phyloP scores from a whole-genome alignment of 2,113 vertebrate genomes.

The Zootoca vivipara region DNA sequence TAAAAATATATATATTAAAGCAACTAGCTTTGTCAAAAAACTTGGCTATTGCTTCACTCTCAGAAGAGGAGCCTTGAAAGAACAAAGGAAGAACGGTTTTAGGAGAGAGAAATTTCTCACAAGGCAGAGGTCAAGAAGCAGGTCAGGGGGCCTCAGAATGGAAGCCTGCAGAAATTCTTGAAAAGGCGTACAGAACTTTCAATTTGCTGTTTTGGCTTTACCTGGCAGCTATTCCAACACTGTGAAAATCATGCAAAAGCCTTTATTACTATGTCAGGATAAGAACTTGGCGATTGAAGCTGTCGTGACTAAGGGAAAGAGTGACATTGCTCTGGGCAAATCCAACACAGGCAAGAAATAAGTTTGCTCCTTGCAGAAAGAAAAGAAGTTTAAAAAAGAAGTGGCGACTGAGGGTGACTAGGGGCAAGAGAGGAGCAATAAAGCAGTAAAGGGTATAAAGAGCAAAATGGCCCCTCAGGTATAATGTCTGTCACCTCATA shows the following conservation, averaged over 20 bases:
- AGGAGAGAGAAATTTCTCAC: neutral
- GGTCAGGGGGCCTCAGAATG: neutral
- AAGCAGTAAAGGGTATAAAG: neutral
- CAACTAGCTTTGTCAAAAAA: neutral
- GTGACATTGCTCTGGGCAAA: neutral
- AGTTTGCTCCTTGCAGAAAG: neutral
- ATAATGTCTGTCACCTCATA: neutral
- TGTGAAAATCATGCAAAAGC: neutral
- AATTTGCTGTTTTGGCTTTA: neutral
- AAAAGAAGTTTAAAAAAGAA: slow-evolving; percentile 14
- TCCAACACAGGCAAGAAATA: slow-evolving; percentile 6
- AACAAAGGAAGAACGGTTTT: neutral
- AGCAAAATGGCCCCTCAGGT: neutral
- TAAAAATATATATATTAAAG: neutral
- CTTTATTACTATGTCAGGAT: neutral
- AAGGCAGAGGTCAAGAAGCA: neutral
- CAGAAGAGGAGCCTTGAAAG: accelerated
- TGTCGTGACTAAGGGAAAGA: neutral
- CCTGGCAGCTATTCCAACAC: neutral
- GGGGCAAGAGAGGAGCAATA: neutral
- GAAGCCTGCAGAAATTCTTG: neutral
- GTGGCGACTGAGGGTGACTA: neutral
- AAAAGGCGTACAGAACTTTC: neutral
- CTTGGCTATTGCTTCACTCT: neutral
- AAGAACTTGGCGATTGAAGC: slow-evolving; percentile 17